Base-by-base conservation (phyloP, 23 tunicate genomes). In the Styela clava region DNA sequence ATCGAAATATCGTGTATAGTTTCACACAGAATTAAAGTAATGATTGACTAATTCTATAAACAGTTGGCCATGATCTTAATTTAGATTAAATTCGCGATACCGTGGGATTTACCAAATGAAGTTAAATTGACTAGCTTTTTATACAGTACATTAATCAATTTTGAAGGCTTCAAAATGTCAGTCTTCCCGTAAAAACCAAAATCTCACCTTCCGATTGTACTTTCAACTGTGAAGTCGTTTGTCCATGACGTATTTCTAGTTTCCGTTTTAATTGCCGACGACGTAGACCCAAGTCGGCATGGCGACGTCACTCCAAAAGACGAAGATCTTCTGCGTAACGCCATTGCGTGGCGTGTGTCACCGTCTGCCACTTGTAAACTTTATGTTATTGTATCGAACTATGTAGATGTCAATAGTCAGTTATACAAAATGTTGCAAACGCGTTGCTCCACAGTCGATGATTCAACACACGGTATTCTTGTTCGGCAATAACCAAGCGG, bases 191-290 rank as follows among this genome's bases (percentile, higher is more conserved):
- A 44, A 44, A 44, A 44, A 44, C 12, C 12, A 44, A 44, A 44
- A 23, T 63, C 74, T 24, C 21, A 86, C 90, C 90, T 86, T 73
- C 90, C 90, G 73, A 86, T 80, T 18, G 90, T 86, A 2, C 73
- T 85, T 27, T 71, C 73, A 52, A 81, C 90, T 2, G 31, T 70
- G 74, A 80, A 86, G 52, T 69, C 68, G 74, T 81, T 81, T 29
- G 74, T 73, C 90, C 90, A 86, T 29, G 90, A 63, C 29, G 52
- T 83, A 28, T 63, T 86, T 20, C 62, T 21, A 2, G 83, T 81
- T 52, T 63, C 73, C 32, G 85, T 73, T 34, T 61, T 64, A 34
- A 86, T 74, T 26, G 84, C 90, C 34, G 85, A 51, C n/a, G 83
- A 61, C 61, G 86, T 86, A 0, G 81, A 76, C 2, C 90, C 90